These are phyloP conservation scores for Megaleporinus macrocephalus DNA, from an alignment of 2,113 vertebrate species.

Conservation along the genomic window DNA sequence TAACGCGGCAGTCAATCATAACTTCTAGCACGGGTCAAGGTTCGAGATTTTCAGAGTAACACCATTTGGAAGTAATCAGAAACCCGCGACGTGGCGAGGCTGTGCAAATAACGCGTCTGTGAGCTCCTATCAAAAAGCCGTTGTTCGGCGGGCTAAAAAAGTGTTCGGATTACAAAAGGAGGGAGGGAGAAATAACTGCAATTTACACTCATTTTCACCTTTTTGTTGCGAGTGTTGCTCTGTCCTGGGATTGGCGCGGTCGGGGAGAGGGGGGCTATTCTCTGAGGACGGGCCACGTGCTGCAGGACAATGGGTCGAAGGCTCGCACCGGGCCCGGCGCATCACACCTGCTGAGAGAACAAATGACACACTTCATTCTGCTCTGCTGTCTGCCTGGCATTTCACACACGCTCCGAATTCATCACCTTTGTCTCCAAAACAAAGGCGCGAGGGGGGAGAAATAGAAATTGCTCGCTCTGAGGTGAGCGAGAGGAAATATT, in stretches of 20 bases:
- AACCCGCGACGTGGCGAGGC: slow-evolving; percentile 40
- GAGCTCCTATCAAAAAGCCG: slow-evolving; percentile 56
- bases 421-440: slow-evolving; percentile 72
- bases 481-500: slow-evolving; percentile 62
- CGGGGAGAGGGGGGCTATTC: slow-evolving; percentile 53
- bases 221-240: slow-evolving; percentile 79
- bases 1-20: slow-evolving; percentile 40
- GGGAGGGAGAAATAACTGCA: slow-evolving; percentile 77
- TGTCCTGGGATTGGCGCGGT: slow-evolving; percentile 73
- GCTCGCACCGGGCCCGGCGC: slow-evolving; percentile 71
- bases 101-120: slow-evolving; percentile 54
- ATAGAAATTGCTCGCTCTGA: slow-evolving; percentile 60
- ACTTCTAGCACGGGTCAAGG: slow-evolving; percentile 43
- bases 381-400: slow-evolving; percentile 71
- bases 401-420: slow-evolving; percentile 71
- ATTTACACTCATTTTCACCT: slow-evolving; percentile 86
- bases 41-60: slow-evolving; percentile 50
- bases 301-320: slow-evolving; percentile 77
- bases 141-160: slow-evolving; percentile 67
- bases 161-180: slow-evolving; percentile 70
- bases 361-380: slow-evolving; percentile 81
- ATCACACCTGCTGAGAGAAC: slow-evolving; percentile 76
- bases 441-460: slow-evolving; percentile 67
- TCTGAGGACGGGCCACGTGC: slow-evolving; percentile 60
- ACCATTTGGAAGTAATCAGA: slow-evolving; percentile 56